These are phyloP conservation scores for Acanthiza pusilla DNA, from an alignment of 2,797 vertebrate genomes.

Conservation along the genomic window DNA sequence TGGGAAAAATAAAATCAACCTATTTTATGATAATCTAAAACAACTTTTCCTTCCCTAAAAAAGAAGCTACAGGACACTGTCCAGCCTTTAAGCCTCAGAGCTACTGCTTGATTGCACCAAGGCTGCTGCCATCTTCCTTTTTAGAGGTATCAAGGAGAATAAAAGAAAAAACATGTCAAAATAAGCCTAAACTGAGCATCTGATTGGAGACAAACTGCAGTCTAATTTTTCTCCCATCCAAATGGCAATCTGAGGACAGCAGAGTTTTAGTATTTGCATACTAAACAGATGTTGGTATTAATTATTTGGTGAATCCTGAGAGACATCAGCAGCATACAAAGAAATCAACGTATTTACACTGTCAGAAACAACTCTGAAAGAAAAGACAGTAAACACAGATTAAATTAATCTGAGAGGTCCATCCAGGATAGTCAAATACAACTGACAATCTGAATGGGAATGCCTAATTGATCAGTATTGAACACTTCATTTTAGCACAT, in stretches of 20 bases:
- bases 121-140: background rate
- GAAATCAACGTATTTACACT: background rate
- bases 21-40: background rate
- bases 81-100: background rate
- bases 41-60: background rate
- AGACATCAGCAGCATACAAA: background rate
- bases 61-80: background rate
- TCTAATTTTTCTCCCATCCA: background rate
- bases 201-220: background rate
- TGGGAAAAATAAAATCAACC: background rate
- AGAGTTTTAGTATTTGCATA: background rate
- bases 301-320: slow-evolving; percentile 15
- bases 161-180: background rate
- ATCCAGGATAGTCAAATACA: background rate
- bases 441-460: background rate
- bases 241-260: background rate
- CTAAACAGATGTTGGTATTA: slow-evolving; percentile 34
- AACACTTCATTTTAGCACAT: background rate
- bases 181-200: background rate
- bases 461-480: background rate
- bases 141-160: background rate
- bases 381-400: background rate
- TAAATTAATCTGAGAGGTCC: background rate
- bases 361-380: background rate
- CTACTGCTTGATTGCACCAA: background rate